phyloP scores from a whole-genome alignment of 2,113 vertebrate species.

The Aix galericulata region DNA sequence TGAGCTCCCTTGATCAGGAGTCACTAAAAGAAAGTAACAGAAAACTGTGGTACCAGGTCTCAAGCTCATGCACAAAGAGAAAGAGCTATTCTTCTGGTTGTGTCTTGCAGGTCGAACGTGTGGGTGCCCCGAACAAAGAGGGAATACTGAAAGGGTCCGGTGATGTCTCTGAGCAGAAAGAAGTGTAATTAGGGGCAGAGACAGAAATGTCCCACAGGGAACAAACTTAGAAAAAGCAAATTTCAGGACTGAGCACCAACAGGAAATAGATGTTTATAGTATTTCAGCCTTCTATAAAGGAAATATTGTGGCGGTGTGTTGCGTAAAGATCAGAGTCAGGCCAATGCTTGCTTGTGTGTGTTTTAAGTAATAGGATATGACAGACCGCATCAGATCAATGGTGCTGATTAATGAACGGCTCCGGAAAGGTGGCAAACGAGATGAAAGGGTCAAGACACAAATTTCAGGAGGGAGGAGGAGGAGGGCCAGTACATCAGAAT shows the following conservation, averaged over 20 bases:
- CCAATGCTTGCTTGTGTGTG: background rate
- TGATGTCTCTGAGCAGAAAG: background rate
- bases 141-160: background rate
- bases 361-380: constrained; percentile 61
- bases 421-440: constrained; percentile 42
- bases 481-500: constrained; percentile 41
- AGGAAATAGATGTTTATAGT: constrained; percentile 11
- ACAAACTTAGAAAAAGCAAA: background rate
- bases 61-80: background rate
- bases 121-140: background rate
- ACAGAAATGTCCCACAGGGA: background rate
- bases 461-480: constrained; percentile 57
- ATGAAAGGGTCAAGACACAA: constrained; percentile 55
- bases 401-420: constrained; percentile 67
- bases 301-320: constrained; percentile 19
- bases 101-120: background rate
- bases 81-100: background rate
- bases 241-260: background rate
- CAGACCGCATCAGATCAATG: constrained; percentile 45
- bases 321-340: constrained; percentile 23
- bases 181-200: background rate
- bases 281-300: constrained; percentile 31
- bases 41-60: background rate
- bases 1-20: background rate
- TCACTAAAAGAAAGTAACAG: constrained; percentile 34